These are phyloP conservation scores for Catamblyrhynchus diadema DNA, from an alignment of 2,797 vertebrate species.

Conservation along the genomic window DNA sequence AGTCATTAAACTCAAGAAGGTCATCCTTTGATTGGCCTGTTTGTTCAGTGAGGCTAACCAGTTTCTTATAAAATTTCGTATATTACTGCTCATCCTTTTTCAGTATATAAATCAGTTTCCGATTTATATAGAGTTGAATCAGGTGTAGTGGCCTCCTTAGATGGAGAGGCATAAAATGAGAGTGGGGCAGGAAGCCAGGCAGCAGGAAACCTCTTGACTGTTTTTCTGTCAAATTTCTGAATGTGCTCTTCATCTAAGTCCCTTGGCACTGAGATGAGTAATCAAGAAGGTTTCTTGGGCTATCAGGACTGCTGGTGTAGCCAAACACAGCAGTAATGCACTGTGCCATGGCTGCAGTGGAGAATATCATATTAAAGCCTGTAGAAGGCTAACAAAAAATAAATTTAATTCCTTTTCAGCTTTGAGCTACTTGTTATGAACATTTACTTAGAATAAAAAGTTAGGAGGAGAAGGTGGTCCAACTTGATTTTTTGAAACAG, in stretches of 20 bases:
- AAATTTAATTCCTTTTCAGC: neutral
- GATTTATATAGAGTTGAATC: neutral
- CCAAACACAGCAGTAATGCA: neutral
- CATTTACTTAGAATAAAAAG: neutral
- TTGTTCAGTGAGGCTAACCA: neutral
- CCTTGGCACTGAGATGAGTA: neutral
- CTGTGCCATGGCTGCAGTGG: neutral
- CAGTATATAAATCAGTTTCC: neutral
- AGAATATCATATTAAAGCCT: neutral
- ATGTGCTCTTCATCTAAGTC: rapidly evolving
- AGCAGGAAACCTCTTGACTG: neutral
- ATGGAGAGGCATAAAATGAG: neutral
- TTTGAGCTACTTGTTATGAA: neutral
- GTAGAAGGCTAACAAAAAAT: neutral
- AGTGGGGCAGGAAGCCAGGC: neutral
- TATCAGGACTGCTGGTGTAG: neutral
- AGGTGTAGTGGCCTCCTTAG: neutral
- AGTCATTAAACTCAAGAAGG: neutral
- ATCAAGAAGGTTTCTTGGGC: neutral
- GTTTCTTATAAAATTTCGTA: neutral
- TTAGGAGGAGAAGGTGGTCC: neutral
- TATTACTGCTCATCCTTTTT: neutral
- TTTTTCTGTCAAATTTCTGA: neutral
- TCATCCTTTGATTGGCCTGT: neutral
- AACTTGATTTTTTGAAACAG: neutral